Percentiles rank a stretch among this genome's conserved stretches.
phyloP scores from a whole-genome alignment of 1,140 invertebrate species.

The Battus philenor region DNA sequence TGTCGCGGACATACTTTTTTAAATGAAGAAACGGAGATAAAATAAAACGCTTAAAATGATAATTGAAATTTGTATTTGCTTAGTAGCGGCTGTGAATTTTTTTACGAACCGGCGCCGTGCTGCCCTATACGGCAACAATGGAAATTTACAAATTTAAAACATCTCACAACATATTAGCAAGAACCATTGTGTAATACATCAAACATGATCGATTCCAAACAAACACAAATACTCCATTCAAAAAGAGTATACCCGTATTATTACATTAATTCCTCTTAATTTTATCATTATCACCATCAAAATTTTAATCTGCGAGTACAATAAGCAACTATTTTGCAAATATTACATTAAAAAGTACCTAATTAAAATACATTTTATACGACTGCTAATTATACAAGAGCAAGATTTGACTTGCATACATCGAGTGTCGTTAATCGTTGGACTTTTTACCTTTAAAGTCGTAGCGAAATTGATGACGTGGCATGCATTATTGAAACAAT shows the following conservation, averaged over 20 bases:
- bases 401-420: slow-evolving; percentile 38
- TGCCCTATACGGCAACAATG: slow-evolving; percentile 47
- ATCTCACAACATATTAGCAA: slow-evolving; percentile 45
- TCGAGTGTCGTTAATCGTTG: slow-evolving; percentile 37
- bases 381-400: slow-evolving; percentile 34
- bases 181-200: too few species aligned
- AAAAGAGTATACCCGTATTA: too few species aligned
- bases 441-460: slow-evolving; percentile 36
- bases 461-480: slow-evolving; percentile 56
- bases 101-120: slow-evolving; percentile 51
- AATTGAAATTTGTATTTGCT: slow-evolving; percentile 73
- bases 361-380: too few species aligned
- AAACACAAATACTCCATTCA: too few species aligned
- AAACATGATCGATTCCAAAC: too few species aligned
- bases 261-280: too few species aligned
- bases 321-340: too few species aligned
- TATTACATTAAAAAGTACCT: too few species aligned
- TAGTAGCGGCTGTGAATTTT: slow-evolving; percentile 41
- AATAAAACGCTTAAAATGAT: slow-evolving; percentile 67
- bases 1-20: slow-evolving; percentile 40
- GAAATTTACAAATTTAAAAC: slow-evolving; percentile 67
- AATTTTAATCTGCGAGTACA: too few species aligned
- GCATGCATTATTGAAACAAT: slow-evolving; percentile 71
- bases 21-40: slow-evolving; percentile 55
- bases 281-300: too few species aligned